Percentiles rank a stretch among this genome's conserved stretches.
Evolutionary conservation across 2,888 invertebrate genomes (phyloP).

Genomic region (Poecilobothrus nobilitatus): DNA sequence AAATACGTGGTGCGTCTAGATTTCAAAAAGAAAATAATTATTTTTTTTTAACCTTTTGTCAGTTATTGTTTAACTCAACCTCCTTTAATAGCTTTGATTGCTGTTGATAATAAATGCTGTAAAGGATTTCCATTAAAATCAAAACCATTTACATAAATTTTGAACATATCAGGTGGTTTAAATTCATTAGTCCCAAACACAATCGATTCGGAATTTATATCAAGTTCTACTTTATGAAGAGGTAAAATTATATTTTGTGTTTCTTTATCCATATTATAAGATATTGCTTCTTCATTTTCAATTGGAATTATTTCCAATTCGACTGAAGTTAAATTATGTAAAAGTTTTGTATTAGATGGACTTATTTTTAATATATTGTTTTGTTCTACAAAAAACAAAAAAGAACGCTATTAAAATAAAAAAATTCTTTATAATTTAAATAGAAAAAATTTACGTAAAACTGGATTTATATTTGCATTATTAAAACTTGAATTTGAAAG

Average conservation of each 20-base stretch:
- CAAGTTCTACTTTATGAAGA: constrained; percentile 18
- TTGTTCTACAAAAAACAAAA: constrained; percentile 25
- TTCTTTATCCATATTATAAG: constrained; percentile 22
- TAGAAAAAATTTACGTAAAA: constrained; percentile 12
- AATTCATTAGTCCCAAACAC: constrained; percentile 52
- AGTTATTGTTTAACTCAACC: constrained; percentile 16
- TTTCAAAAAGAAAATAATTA: constrained; percentile 24
- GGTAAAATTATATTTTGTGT: constrained; percentile 26
- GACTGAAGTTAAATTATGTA: constrained; percentile 30
- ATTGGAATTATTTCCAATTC: constrained; percentile 23
- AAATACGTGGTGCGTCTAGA: constrained; percentile 50
- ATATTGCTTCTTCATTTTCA: background rate
- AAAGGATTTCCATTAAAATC: constrained; percentile 54
- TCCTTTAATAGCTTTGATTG: constrained; percentile 45
- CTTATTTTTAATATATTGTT: constrained; percentile 30
- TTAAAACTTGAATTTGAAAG: constrained; percentile 42
- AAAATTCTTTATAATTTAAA: background rate
- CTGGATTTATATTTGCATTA: constrained; percentile 41
- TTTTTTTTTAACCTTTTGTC: background rate
- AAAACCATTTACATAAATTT: constrained; percentile 56
- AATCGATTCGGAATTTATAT: background rate
- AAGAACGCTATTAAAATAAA: constrained; percentile 8
- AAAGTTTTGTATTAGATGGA: constrained; percentile 27
- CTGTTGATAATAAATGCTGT: constrained; percentile 56
- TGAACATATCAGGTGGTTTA: constrained; percentile 57